A percentile compares a stretch with the other conserved stretches of the same genome.
Conservation (phyloP, 2,888 invertebrate species). For the Diadegma fenestrale region DNA sequence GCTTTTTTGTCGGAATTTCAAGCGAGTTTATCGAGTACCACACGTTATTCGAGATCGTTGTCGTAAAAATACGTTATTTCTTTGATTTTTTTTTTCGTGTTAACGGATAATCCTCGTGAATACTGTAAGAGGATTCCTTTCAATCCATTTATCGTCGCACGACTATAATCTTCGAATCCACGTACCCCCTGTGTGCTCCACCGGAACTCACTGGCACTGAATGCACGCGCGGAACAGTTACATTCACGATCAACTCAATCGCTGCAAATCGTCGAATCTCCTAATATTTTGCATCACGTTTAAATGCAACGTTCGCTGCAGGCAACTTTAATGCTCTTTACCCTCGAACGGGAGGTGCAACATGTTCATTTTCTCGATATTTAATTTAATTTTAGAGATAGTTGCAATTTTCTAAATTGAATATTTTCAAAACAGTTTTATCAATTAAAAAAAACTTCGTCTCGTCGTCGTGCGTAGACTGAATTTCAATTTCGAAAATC, state of each 20-base stretch:
- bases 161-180: slow-evolving; percentile 10
- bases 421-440: too few species aligned
- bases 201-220: neutral
- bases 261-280: neutral
- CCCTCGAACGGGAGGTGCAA: neutral
- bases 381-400: too few species aligned
- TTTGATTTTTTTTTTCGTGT: neutral
- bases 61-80: slow-evolving; percentile 12
- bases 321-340: neutral
- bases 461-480: too few species aligned
- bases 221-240: slow-evolving; percentile 1
- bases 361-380: neutral
- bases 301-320: neutral
- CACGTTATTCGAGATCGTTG: slow-evolving; percentile 11
- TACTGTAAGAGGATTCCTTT: neutral
- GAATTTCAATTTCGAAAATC: too few species aligned
- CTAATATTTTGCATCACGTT: neutral
- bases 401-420: too few species aligned
- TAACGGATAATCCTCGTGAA: slow-evolving; percentile 10
- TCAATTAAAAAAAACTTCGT: too few species aligned
- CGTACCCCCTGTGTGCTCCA: neutral
- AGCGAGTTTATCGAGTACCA: neutral
- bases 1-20: slow-evolving; percentile 14
- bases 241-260: neutral
- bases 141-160: slow-evolving; percentile 2